Conservation (phyloP, 2,888 invertebrate species). For the Drosophila anomalata region DNA sequence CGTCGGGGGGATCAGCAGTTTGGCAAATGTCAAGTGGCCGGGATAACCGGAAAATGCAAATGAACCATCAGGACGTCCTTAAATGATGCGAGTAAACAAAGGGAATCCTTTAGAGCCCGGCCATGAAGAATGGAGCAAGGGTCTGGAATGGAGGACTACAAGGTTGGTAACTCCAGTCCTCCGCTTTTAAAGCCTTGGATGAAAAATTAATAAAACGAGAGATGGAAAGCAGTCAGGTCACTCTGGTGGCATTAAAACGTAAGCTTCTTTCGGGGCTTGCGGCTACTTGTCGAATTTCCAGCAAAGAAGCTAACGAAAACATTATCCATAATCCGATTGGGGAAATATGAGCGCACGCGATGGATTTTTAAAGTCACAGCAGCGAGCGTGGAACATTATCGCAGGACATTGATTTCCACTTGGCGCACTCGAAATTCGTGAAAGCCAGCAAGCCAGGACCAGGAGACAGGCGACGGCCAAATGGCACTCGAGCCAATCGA, state of each 20-base stretch:
- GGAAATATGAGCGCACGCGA: not conserved
- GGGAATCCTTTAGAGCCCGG: not conserved
- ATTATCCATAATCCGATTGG: constrained; percentile 17
- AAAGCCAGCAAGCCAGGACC: not conserved
- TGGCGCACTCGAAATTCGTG: not conserved
- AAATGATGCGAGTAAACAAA: constrained; percentile 1
- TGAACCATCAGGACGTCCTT: not conserved
- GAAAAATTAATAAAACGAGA: not conserved
- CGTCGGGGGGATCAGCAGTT: not conserved
- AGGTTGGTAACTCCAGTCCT: not conserved
- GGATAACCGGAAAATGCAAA: constrained; percentile 4
- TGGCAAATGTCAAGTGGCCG: constrained; percentile 5
- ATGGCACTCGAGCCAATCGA: constrained; percentile 3
- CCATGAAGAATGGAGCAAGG: not conserved
- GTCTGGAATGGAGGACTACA: not conserved
- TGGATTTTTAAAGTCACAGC: not conserved
- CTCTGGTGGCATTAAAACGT: not conserved
- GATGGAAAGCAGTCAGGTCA: not conserved
- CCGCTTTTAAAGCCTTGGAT: not conserved
- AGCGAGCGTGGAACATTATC: not conserved
- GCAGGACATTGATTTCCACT: not conserved
- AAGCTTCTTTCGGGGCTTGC: constrained; percentile 4
- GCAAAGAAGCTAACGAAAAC: not conserved
- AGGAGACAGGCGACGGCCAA: not conserved
- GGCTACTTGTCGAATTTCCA: not conserved